A percentile compares a stretch with the other conserved stretches of the same genome.
Evolutionary conservation across 2,888 invertebrate species (phyloP).

Genomic region (Vandiemenella viatica): DNA sequence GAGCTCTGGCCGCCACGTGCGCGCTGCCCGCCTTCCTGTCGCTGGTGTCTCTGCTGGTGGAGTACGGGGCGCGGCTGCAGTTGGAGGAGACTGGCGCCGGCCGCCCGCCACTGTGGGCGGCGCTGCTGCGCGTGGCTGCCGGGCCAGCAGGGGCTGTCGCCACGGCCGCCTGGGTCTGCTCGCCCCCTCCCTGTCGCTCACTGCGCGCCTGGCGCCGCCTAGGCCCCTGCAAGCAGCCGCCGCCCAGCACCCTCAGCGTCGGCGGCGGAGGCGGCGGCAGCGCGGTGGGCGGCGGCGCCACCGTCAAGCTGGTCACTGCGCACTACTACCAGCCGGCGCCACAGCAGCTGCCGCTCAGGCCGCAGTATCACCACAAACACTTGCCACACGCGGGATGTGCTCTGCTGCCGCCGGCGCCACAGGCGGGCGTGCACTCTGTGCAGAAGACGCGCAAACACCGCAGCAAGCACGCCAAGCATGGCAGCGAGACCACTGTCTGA

Average conservation of each 20-base stretch:
- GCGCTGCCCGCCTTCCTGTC: background rate
- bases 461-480: background rate
- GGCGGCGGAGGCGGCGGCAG: background rate
- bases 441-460: background rate
- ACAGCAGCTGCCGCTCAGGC: background rate
- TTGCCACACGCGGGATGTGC: too few species aligned
- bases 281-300: background rate
- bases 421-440: background rate
- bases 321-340: background rate
- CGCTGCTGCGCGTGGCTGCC: background rate
- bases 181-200: background rate
- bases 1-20: background rate
- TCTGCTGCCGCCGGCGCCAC: background rate
- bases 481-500: background rate
- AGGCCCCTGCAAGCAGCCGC: background rate
- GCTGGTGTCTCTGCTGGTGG: background rate
- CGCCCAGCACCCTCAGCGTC: background rate
- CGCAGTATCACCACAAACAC: too few species aligned
- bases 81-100: background rate
- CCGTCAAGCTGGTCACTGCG: background rate
- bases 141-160: background rate
- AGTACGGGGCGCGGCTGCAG: background rate
- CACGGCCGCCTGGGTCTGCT: background rate
- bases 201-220: background rate
- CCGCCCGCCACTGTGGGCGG: background rate